Conservation (phyloP, 2,797 vertebrate genomes). For the Danio kyathit region DNA sequence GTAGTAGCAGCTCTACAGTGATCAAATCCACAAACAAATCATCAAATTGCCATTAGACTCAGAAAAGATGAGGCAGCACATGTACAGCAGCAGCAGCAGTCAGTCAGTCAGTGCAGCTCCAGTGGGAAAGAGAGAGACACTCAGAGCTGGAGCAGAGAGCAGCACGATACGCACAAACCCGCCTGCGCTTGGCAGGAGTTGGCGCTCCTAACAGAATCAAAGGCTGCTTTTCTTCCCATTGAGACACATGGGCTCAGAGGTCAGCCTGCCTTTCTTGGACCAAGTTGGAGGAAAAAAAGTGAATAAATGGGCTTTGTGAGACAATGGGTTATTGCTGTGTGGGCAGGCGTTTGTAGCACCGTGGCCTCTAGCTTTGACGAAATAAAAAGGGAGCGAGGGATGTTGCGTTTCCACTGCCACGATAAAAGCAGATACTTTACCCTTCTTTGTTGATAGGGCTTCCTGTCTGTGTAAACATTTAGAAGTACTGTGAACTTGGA, state of each 20-base stretch:
- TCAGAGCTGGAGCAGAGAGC: conserved; percentile 49
- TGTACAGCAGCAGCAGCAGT: conserved; percentile 20
- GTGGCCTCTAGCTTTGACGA: conserved; percentile 65
- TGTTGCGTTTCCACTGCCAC: conserved; percentile 37
- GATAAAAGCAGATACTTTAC: conserved; percentile 52
- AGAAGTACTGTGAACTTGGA: conserved; percentile 61
- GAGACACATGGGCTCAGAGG: conserved; percentile 67
- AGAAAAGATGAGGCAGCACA: conserved; percentile 22
- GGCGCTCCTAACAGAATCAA: conserved; percentile 73
- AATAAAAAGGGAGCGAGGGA: conserved; percentile 56
- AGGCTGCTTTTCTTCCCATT: conserved; percentile 74
- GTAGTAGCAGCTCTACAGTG: not conserved
- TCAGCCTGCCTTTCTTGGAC: conserved; percentile 72
- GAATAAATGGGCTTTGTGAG: conserved; percentile 73
- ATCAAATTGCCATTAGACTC: conserved; percentile 32
- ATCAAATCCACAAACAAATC: conserved; percentile 42
- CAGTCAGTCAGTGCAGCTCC: conserved; percentile 24
- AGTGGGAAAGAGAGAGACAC: conserved; percentile 41
- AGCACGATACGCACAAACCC: conserved; percentile 32
- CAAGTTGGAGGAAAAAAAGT: conserved; percentile 63
- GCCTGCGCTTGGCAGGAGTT: conserved; percentile 50
- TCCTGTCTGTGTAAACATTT: conserved; percentile 65
- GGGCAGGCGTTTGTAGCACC: conserved; percentile 68
- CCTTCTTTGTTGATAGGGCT: conserved; percentile 29
- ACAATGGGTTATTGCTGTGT: conserved; percentile 63